Base-by-base conservation (phyloP, 2,113 vertebrate species). In the Menura novaehollandiae region DNA sequence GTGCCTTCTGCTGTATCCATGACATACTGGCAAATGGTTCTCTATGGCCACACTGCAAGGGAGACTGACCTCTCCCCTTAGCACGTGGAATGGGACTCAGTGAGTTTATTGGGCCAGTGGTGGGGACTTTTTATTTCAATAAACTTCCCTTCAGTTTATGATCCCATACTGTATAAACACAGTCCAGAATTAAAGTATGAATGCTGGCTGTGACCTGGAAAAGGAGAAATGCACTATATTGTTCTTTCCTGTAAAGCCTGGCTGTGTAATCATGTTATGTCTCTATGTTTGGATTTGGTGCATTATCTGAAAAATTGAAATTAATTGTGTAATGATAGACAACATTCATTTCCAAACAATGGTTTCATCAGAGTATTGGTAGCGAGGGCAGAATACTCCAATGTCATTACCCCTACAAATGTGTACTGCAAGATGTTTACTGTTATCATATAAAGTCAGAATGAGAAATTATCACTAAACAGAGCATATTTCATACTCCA, bases 371-470 rank as follows among this genome's bases (percentile, higher is more conserved):
- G 83, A 78, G 41, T 41, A 60, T 56, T 81, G 66, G 23, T 46
- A 30, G 41, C 14, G 13, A 90, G 72, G 37, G 81, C 49, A 52
- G 64, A 96, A 56, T 21, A 77, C 64, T 87, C 52, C 59, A 28
- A 84, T 79, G 60, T 78, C 69, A 92, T 93, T 71, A 81, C 39
- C 73, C 49, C 66, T 37, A 72, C 32, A 89, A 69, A 83, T 69
- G 28, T 22, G 80, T n/a, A 73, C 43, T 79, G 56, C 53, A 90
- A 88, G 75, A 94, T 93, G 76, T 93, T 96, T 95, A 88, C 79
- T 76, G 26, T 76, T 89, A 15, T 26, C 71, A 72, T 6, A 58
- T 41, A 30, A 92, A 89, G n/a, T 87, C 64, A 67, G 43, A 90
- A 93, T 72, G 83, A 86, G 41, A 90, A 96, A 96, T 75, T 53